These are phyloP conservation scores for Herpetotheres cachinnans DNA, from an alignment of 2,113 vertebrate genomes.

Conservation along the genomic window DNA sequence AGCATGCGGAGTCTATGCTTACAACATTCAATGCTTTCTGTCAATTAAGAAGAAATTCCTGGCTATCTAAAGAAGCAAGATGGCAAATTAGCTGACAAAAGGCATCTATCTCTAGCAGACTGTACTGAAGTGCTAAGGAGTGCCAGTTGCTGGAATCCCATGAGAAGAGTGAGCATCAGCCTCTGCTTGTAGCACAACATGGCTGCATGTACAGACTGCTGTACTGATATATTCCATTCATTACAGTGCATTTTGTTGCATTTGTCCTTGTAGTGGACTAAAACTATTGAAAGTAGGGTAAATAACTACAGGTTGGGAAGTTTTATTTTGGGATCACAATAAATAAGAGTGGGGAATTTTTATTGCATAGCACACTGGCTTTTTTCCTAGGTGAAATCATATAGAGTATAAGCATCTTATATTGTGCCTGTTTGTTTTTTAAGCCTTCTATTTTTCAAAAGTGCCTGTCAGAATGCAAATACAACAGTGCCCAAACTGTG, in stretches of 20 bases:
- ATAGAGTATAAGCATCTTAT: not conserved
- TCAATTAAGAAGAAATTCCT: not conserved
- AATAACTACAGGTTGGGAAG: not conserved
- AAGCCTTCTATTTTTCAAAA: not conserved
- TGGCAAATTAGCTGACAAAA: not conserved
- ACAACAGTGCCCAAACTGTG: not conserved
- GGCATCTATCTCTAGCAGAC: not conserved
- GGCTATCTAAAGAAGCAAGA: not conserved
- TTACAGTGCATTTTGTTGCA: not conserved
- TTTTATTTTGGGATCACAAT: not conserved
- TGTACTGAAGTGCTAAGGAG: not conserved
- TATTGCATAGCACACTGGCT: conserved; percentile 31
- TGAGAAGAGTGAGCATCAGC: not conserved
- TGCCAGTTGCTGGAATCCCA: not conserved
- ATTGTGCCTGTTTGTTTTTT: not conserved
- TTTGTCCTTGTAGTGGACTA: not conserved
- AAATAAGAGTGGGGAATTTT: not conserved
- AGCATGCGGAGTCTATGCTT: not conserved
- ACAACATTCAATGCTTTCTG: conserved; percentile 2
- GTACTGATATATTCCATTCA: not conserved
- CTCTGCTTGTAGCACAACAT: not conserved
- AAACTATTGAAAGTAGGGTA: conserved; percentile 20
- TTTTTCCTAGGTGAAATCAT: conserved; percentile 1
- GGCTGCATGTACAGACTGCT: not conserved
- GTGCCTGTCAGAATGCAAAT: conserved; percentile 17